phyloP scores from a whole-genome alignment of 2,797 vertebrate genomes.

The Scarus forsteni region DNA sequence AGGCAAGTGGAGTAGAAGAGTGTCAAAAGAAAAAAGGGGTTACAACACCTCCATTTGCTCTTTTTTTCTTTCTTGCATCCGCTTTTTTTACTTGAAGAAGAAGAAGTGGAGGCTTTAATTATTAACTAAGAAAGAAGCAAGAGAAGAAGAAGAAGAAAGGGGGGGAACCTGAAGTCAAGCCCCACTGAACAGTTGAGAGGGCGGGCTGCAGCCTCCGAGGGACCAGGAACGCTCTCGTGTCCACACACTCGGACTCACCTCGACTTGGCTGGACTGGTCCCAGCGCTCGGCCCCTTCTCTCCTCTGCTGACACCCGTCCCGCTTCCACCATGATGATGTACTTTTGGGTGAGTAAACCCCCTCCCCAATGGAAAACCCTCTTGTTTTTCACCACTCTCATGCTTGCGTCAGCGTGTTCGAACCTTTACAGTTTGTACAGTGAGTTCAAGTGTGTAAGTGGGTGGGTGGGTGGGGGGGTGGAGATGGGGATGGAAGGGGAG shows the following conservation, averaged over 20 bases:
- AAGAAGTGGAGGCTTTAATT: conserved; percentile 53
- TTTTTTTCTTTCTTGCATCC: conserved; percentile 43
- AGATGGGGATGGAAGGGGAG: conserved; percentile 1
- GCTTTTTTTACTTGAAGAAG: conserved; percentile 38
- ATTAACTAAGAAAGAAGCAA: conserved; percentile 55
- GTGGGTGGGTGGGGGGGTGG: conserved; percentile 8
- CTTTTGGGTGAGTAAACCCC: conserved; percentile 82
- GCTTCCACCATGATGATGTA: conserved; percentile 85
- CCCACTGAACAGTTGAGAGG: conserved; percentile 66
- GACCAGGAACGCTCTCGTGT: conserved; percentile 63
- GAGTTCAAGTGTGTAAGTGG: background rate
- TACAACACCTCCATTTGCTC: conserved; percentile 73
- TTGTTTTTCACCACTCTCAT: background rate
- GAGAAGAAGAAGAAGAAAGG: conserved; percentile 31
- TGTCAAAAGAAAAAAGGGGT: conserved; percentile 80
- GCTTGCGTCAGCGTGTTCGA: conserved; percentile 1
- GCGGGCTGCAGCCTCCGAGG: conserved; percentile 64
- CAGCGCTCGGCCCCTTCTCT: conserved; percentile 52
- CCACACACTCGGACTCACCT: conserved; percentile 59
- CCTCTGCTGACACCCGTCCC: conserved; percentile 53
- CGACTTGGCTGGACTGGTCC: conserved; percentile 69
- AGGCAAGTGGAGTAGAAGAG: conserved; percentile 78
- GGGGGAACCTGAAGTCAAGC: conserved; percentile 63
- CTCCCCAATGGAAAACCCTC: conserved; percentile 13
- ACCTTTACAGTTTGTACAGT: conserved; percentile 23